phyloP scores from a whole-genome alignment of 2,113 vertebrate species.

The Vombatus ursinus region DNA sequence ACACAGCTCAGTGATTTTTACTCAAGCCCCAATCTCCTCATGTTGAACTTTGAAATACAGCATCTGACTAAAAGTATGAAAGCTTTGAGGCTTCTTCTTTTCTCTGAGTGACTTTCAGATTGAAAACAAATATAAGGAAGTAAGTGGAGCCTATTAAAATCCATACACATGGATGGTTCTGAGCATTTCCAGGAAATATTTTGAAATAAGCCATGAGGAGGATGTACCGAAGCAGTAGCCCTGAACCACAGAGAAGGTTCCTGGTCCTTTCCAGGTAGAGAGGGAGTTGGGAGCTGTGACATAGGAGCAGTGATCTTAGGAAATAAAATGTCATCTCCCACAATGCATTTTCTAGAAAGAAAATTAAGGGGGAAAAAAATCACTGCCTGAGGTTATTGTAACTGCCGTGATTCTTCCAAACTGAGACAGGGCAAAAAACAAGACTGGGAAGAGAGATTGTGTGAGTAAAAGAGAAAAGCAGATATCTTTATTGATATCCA shows the following conservation, averaged over 20 bases:
- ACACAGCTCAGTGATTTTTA: not conserved
- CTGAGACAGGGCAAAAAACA: not conserved
- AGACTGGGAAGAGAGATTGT: not conserved
- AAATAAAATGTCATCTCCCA: conserved; percentile 7
- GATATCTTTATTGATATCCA: not conserved
- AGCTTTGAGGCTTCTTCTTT: not conserved
- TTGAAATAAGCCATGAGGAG: not conserved
- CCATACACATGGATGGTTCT: not conserved
- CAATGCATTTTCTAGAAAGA: not conserved
- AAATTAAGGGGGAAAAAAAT: not conserved
- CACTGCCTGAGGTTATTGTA: not conserved
- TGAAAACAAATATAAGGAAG: not conserved
- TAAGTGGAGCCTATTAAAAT: not conserved
- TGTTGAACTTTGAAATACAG: not conserved
- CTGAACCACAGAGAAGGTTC: not conserved
- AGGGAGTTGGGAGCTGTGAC: not conserved
- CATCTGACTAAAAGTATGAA: not conserved
- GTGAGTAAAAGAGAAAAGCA: not conserved
- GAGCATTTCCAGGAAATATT: not conserved
- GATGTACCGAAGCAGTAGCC: not conserved
- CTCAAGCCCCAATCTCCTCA: not conserved
- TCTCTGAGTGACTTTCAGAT: not conserved
- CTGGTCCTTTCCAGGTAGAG: not conserved
- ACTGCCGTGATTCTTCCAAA: not conserved
- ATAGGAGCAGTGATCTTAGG: not conserved